Evolutionary conservation across 2,888 invertebrate species (phyloP), one percentile per base, ranked within the genome.

Genomic region (Nemurella pictetii): DNA sequence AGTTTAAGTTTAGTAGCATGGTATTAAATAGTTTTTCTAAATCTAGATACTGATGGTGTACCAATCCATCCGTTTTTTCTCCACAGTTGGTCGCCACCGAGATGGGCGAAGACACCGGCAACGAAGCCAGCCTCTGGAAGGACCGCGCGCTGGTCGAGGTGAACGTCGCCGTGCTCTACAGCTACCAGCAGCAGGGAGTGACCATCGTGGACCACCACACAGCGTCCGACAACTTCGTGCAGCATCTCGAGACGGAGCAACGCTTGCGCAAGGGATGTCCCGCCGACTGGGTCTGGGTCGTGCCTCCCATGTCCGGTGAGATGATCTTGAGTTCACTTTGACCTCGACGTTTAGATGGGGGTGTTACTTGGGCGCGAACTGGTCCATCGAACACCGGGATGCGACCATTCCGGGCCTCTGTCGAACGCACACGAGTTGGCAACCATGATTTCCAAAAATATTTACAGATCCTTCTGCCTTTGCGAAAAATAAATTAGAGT

Each of bases 161-260:
- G 84, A 98, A 98, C 89, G 92, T 97, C 73, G 98, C 98, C 0
- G 98, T 98, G 0, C 91, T 98, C 30, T 94, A 97, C 89, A 98
- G 98, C 89, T 98, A 95, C 87, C 93, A 93, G 90, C 93, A 93
- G 87, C 94, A 94, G 84, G 96, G 96, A 87, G 96, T 97, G 0
- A 98, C 98, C 7, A 98, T 98, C 85, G 97, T 98, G 4, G 98
- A 98, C 91, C 97, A 98, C 89, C 98, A 98, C 89, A 97, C 98
- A 0, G 98, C 98, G 27, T 95, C 97, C 98, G 98, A 90, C 96
- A 85, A 97, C 87, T 98, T 98, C 90, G 97, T 98, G 94, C 97
- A 97, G 89, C 97, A 98, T 91, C 92, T 97, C 88, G 97, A 97
- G 88, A 98, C 97, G 89, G 98, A 98, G 90, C 95, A 95, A 87